Base-by-base conservation (phyloP, 2,113 vertebrate species). In the Ptychochromis oligacanthus region DNA sequence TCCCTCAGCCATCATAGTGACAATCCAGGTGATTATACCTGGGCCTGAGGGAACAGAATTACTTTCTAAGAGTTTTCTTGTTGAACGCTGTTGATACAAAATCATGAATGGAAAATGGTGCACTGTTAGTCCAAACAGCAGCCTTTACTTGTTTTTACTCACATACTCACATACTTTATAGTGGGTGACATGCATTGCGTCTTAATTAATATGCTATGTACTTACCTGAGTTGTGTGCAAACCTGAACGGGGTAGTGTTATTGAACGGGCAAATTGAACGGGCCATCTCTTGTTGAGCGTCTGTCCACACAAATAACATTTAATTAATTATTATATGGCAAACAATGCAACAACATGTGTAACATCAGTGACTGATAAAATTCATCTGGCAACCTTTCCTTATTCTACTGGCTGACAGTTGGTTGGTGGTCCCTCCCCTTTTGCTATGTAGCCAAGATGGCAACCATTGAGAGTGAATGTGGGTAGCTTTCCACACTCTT, bases 21-120 rank as follows among this genome's bases (percentile, higher is more conserved):
- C 84, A 88, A 59, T 80, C 56, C 58, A 88, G 75, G 89, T 83
- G 59, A 91, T 87, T 87, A 81, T 65, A 87, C 79, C 82, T 85
- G 58, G 57, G 80, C 82, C 55, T 46, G 13, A 4, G 80, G 67
- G 81, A 75, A 76, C 43, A 79, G 64, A 81, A 57, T 81, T 3
- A 85, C 67, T 83, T 75, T 86, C 59, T 79, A n/a, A 77, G 38
- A 59, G 34, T 75, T 59, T 34, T 36, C 22, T 56, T 65, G 52
- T 82, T 89, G 34, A 57, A 75, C 18, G 38, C 18, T 67, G 67
- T 40, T 79, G 61, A 77, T 54, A 14, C 38, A 74, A 54, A 79
- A 31, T 79, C 34, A 74, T 67, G 43, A 46, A 54, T 28, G 10
- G 1, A 40, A 77, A 80, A 38, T 12, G 4, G 3, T 40, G 28